Percentiles rank a stretch among this genome's conserved stretches.
Conservation (phyloP, 2,113 vertebrate genomes). For the Pogonocichla stellata region DNA sequence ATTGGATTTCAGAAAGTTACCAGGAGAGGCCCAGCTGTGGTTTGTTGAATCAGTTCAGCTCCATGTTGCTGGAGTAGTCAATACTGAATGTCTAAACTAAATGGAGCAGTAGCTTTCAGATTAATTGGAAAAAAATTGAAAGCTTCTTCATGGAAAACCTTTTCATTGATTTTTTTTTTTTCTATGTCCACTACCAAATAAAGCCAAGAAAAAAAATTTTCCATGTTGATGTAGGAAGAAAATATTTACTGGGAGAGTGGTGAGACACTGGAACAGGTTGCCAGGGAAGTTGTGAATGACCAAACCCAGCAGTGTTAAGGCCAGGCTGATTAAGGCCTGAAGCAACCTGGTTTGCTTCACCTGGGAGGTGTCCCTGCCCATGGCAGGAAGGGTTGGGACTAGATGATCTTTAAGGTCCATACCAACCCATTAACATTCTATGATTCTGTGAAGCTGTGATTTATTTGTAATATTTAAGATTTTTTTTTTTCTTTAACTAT, state of each 20-base stretch:
- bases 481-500: background rate
- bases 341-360: background rate
- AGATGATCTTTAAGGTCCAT: background rate
- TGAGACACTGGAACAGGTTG: background rate
- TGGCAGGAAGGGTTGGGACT: background rate
- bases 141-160: background rate
- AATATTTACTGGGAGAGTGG: background rate
- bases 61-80: background rate
- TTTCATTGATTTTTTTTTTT: background rate
- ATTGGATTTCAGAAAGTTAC: background rate
- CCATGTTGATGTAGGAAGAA: background rate
- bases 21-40: background rate
- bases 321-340: background rate
- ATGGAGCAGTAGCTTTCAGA: background rate
- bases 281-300: background rate
- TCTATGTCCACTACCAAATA: background rate
- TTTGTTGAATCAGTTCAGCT: background rate
- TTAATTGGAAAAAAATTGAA: background rate
- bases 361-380: too few species aligned
- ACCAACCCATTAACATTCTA: background rate
- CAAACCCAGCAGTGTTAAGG: background rate
- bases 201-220: background rate
- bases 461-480: background rate
- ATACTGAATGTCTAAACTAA: background rate
- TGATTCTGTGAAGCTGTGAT: background rate